Conservation (phyloP, 1,140 invertebrate genomes). For the Wasmannia auropunctata region DNA sequence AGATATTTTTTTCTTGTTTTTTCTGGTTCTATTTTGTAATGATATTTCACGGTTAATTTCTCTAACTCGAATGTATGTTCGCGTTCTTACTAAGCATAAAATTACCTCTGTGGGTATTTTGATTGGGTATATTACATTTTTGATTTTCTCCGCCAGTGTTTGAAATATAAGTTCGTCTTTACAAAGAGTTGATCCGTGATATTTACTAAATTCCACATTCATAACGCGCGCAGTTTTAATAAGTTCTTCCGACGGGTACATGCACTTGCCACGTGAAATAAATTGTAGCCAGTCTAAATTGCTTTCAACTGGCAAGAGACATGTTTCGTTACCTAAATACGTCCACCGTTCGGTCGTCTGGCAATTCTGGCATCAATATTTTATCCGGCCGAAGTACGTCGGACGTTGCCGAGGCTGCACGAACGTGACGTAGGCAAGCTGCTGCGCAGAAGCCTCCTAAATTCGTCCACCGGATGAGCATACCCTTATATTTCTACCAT, state of each 20-base stretch:
- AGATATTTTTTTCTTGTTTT: too few relatives aligned
- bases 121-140: background rate
- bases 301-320: background rate
- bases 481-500: too few relatives aligned
- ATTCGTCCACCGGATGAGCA: too few relatives aligned
- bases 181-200: background rate
- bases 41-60: too few relatives aligned
- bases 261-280: background rate
- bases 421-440: too few relatives aligned
- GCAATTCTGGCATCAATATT: background rate
- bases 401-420: too few relatives aligned
- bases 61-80: background rate
- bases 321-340: background rate
- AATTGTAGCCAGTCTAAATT: background rate
- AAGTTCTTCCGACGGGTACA: background rate
- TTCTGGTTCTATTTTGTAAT: too few relatives aligned
- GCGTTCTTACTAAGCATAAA: background rate
- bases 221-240: background rate
- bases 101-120: background rate
- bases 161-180: background rate
- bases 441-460: too few relatives aligned
- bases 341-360: too few relatives aligned
- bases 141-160: background rate
- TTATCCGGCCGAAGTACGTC: too few relatives aligned
- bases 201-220: background rate